phyloP scores from a whole-genome alignment of 2,113 vertebrate genomes.

The Bambusicola thoracicus region DNA sequence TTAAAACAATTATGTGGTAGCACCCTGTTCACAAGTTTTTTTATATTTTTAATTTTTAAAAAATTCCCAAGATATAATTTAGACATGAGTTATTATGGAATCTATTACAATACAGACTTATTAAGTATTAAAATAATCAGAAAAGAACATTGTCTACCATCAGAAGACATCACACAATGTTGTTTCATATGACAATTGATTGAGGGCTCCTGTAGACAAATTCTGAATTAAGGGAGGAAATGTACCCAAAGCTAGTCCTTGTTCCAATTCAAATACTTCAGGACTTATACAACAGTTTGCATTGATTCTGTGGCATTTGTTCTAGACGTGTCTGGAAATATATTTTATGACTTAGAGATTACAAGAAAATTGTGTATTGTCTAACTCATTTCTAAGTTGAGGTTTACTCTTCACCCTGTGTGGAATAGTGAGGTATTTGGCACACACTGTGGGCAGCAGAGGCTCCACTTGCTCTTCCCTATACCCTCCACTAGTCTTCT shows the following conservation, averaged over 20 bases:
- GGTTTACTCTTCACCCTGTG: not conserved
- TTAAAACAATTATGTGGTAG: not conserved
- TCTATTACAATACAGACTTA: not conserved
- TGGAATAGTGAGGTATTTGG: not conserved
- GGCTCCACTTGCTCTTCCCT: not conserved
- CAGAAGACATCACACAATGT: not conserved
- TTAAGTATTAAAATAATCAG: not conserved
- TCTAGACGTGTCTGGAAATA: not conserved
- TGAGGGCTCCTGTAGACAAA: not conserved
- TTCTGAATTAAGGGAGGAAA: not conserved
- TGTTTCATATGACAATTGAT: not conserved
- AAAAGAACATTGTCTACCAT: not conserved
- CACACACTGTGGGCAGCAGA: not conserved
- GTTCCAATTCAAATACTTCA: not conserved
- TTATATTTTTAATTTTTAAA: not conserved
- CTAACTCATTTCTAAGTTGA: not conserved
- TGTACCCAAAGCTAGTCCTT: not conserved
- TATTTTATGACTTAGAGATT: not conserved
- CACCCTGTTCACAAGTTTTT: not conserved
- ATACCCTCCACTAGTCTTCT: not conserved
- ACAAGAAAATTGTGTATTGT: not conserved
- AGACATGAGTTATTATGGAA: not conserved
- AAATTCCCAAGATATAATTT: not conserved
- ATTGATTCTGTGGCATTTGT: not conserved
- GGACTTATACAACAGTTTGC: not conserved